Evolutionary conservation across 2,797 vertebrate species (phyloP).

Genomic region (Parambassis ranga): DNA sequence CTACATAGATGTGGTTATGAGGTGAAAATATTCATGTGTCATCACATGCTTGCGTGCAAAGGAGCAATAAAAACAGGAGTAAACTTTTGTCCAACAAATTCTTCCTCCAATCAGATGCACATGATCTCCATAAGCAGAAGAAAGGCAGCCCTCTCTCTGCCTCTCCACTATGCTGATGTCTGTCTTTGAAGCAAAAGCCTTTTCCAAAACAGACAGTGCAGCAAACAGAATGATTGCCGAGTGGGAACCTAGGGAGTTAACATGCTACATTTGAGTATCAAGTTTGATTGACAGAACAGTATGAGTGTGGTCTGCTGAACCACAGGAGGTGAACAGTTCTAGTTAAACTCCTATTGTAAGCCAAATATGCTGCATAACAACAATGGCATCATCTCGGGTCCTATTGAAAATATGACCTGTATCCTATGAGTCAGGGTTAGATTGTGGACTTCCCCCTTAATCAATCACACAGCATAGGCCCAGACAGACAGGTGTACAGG

Average conservation of each 20-base stretch:
- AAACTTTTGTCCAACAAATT: slow-evolving; percentile 39
- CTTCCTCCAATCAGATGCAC: slow-evolving; percentile 59
- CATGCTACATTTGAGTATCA: background rate
- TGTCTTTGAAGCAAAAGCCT: background rate
- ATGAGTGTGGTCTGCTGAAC: no score
- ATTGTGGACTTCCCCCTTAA: slow-evolving; percentile 37
- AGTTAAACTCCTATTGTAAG: no score
- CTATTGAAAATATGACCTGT: background rate
- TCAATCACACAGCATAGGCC: slow-evolving; percentile 4
- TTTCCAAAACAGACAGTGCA: background rate
- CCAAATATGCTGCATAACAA: background rate
- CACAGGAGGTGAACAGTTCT: no score
- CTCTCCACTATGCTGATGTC: background rate
- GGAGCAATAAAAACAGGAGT: slow-evolving; percentile 10
- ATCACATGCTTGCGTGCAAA: background rate
- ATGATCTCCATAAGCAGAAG: slow-evolving; percentile 64
- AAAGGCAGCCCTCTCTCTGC: slow-evolving; percentile 50
- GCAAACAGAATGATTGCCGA: background rate
- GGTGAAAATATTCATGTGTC: background rate
- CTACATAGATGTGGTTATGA: background rate
- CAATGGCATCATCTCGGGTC: background rate
- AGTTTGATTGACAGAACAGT: background rate
- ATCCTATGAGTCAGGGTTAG: background rate
- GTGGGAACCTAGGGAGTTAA: background rate
- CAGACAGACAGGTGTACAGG: background rate